Evolutionary conservation across 1,140 invertebrate species (phyloP), one percentile per base, ranked within the genome.

Genomic region (Atta texana): DNA sequence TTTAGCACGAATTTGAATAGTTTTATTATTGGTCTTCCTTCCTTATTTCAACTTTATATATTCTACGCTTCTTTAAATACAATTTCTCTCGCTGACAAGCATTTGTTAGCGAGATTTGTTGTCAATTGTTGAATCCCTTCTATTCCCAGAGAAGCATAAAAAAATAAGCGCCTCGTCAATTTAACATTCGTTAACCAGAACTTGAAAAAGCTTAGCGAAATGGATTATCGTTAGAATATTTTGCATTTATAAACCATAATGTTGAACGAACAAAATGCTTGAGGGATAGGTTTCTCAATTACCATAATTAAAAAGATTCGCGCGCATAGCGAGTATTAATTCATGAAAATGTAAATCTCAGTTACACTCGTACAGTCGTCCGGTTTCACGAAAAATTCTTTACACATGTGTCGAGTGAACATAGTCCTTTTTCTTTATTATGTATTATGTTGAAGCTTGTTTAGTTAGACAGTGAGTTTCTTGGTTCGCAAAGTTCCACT

Each of bases 241-340:
- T 84, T 51, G 69, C 80, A 84, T 84, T 84, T 63, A 84, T 61
- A 75, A 75, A 55, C 80, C 57, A 44, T 75, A 75, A 84, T 72
- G 55, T 75, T 59, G 55, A 18, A 12, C 24, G 68, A 61, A 74
- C 68, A 59, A 82, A 80, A 49, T 39, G 68, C 80, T 61, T 57
- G 10, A 21, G 80, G 80, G 57, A 84, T 57, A 61, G 55, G 28
- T 84, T 84, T 84, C 80, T 84, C 28, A 74, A 75, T 84, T 84
- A 84, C 39, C 80, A 84, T 75, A 84, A 84, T 84, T 84, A 84
- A 84, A 84, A 61, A 84, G 80, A 84, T 84, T 75, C 28, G 69
- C 80, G 34, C 14, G 39, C 80, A 34, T 84, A 14, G 24, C 80
- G 34, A 84, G 55, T 75, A 57, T 84, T 84, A 84, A 84, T 84